Conservation (phyloP, 2,797 vertebrate genomes). For the Parotocinclus haroldoi region DNA sequence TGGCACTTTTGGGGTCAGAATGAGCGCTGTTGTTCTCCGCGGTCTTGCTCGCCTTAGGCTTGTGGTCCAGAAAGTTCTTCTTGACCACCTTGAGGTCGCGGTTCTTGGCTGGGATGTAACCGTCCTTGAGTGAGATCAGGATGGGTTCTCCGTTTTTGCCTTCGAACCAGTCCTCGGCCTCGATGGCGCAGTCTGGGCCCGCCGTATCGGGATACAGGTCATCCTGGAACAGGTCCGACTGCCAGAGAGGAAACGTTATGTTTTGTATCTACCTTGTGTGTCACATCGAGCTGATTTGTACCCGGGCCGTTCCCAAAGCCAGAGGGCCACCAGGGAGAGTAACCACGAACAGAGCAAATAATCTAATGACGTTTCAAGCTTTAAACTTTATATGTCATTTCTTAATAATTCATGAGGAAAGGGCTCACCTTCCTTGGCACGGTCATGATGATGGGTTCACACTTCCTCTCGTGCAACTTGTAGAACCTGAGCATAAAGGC, state of each 20-base stretch:
- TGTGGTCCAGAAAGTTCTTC: constrained; percentile 92
- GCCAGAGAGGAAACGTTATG: constrained; percentile 4
- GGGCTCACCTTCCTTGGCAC: constrained; percentile 90
- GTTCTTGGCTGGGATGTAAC: constrained; percentile 88
- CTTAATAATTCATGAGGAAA: too few species aligned
- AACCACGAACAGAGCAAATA: too few species aligned
- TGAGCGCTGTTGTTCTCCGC: constrained; percentile 67
- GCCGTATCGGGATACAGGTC: constrained; percentile 95
- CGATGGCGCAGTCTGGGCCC: constrained; percentile 85
- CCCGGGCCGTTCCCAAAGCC: neutral
- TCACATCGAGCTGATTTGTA: too few species aligned
- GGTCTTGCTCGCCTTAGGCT: constrained; percentile 85
- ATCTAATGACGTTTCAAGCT: too few species aligned
- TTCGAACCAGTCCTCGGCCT: constrained; percentile 95
- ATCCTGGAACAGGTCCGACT: constrained; percentile 98
- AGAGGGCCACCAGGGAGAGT: too few species aligned
- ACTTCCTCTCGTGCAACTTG: constrained; percentile 96
- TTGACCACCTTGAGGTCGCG: constrained; percentile 92
- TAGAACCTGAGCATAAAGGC: constrained; percentile 80
- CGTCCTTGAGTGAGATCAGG: constrained; percentile 91
- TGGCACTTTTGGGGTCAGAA: constrained; percentile 72
- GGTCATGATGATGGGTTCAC: constrained; percentile 97
- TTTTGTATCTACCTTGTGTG: too few species aligned
- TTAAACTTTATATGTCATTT: too few species aligned
- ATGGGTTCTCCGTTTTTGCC: constrained; percentile 90